Conservation (phyloP, 1,140 invertebrate species). For the Plectus sambesii region DNA sequence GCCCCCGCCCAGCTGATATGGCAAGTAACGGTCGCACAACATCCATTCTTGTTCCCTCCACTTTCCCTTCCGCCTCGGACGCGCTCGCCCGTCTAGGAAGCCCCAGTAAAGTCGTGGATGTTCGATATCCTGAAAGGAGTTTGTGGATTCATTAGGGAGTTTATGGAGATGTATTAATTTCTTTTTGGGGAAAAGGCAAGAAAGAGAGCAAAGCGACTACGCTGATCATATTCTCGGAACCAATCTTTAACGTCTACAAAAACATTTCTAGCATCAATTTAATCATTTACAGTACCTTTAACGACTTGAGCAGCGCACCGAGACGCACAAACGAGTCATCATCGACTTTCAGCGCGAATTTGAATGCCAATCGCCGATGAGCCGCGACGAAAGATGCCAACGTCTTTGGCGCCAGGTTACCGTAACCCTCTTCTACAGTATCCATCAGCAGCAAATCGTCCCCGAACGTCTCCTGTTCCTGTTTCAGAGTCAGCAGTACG, state of each 20-base stretch:
- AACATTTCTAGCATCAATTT: slow-evolving; percentile 6
- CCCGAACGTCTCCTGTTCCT: slow-evolving; percentile 22
- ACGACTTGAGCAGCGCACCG: slow-evolving; percentile 28
- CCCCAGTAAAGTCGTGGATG: slow-evolving; percentile 44
- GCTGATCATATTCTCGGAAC: no score
- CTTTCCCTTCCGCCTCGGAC: slow-evolving; percentile 38
- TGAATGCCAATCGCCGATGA: slow-evolving; percentile 29
- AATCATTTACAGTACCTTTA: no score
- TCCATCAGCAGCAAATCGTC: slow-evolving; percentile 33
- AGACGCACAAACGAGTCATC: slow-evolving; percentile 39
- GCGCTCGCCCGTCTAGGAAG: slow-evolving; percentile 41
- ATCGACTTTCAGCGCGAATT: slow-evolving; percentile 38
- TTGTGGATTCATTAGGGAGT: no score
- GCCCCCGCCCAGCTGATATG: slow-evolving; percentile 83
- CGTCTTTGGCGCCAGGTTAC: slow-evolving; percentile 34
- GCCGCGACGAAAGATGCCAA: slow-evolving; percentile 22
- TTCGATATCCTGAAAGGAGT: slow-evolving; percentile 34
- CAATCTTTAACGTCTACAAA: slow-evolving; percentile 28
- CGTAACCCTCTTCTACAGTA: slow-evolving; percentile 32
- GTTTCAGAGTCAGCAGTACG: slow-evolving; percentile 16
- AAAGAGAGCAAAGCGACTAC: no score
- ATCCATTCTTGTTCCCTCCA: slow-evolving; percentile 33
- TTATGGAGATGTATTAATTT: no score
- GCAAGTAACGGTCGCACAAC: slow-evolving; percentile 67
- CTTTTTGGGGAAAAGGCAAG: no score